Evolutionary conservation across 2,888 invertebrate genomes (phyloP), one percentile per base, ranked within the genome.

Genomic region (Cartodere bifasciata): DNA sequence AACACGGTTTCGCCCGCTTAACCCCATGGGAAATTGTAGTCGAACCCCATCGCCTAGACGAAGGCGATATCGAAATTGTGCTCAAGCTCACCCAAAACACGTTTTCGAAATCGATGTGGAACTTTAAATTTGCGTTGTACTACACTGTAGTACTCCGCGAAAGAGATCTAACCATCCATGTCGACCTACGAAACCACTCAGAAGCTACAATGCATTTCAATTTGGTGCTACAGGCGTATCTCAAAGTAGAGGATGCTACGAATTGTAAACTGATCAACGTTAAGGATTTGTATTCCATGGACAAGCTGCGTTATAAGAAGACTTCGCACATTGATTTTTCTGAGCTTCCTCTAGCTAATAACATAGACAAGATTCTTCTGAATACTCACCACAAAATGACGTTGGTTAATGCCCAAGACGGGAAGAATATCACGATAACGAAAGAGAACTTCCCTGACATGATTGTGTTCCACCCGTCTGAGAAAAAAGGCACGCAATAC

Each of bases 1-100:
- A 36, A 4, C 38, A 47, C 25, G 47, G 47, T 16, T 47, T 46
- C 34, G 41, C 42, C 5, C 35, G 41, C 23, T 31, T 39, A 6
- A 27, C 37, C 29, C 23, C 12, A 20, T 47, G 47, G 47, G 36
- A 28, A 4, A 16, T 47, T 13, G 36, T 38, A 28, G 34, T 34
- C 29, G 37, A 34, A 6, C 47, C 47, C 2, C 20, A 31, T 7
- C 32, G 30, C 6, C 13, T 41, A 16, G 9, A 16, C 7, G 37
- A 30, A 9, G 35, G 35, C 5, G 41, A 45, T 32, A 29, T 34
- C 7, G 36, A 39, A 17, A 36, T 34, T 10, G 34, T 35, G 14
- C 39, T 35, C 11, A 38, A 36, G 7, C 32, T 34, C 23, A 30
- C 40, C 4, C 28, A 39, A 23, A 29, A 30, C 7, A 26, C 31